phyloP scores from a whole-genome alignment of 2,888 invertebrate species.

The Thereva nobilitata region DNA sequence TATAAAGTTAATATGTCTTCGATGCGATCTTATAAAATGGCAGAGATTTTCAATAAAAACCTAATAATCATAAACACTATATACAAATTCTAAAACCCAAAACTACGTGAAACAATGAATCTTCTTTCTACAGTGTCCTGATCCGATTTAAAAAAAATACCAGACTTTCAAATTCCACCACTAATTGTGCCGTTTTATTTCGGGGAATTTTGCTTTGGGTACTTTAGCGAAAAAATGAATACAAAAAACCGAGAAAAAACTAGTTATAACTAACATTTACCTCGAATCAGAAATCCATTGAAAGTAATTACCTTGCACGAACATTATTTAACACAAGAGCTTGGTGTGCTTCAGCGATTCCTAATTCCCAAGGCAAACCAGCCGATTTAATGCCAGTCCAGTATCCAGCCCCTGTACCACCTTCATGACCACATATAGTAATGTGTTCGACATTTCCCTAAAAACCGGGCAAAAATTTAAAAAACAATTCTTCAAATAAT shows the following conservation, averaged over 20 bases:
- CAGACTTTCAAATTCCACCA: too few relatives aligned
- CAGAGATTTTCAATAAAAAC: too few relatives aligned
- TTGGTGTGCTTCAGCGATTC: slow-evolving; percentile 98
- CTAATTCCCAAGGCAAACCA: slow-evolving; percentile 98
- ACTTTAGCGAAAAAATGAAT: too few relatives aligned
- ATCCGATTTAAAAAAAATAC: too few relatives aligned
- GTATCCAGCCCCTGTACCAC: slow-evolving; percentile 97
- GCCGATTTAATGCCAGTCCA: slow-evolving; percentile 99
- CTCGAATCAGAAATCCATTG: slow-evolving; percentile 50
- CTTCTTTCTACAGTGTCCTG: too few relatives aligned
- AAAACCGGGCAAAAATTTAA: slow-evolving; percentile 22
- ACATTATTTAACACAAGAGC: slow-evolving; percentile 92
- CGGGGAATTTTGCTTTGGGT: too few relatives aligned
- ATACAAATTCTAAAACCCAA: too few relatives aligned
- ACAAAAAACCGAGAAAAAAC: slow-evolving; percentile 44
- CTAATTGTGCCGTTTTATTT: too few relatives aligned
- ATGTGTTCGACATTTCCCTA: slow-evolving; percentile 98
- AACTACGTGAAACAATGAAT: too few relatives aligned
- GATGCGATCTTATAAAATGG: too few relatives aligned
- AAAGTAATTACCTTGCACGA: slow-evolving; percentile 65
- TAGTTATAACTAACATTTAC: slow-evolving; percentile 58
- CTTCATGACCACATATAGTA: slow-evolving; percentile 98
- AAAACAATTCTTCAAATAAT: background rate
- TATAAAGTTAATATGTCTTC: too few relatives aligned
- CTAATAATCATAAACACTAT: too few relatives aligned